Base-by-base conservation (phyloP, 2,888 invertebrate species). In the Brassicogethes aeneus region DNA sequence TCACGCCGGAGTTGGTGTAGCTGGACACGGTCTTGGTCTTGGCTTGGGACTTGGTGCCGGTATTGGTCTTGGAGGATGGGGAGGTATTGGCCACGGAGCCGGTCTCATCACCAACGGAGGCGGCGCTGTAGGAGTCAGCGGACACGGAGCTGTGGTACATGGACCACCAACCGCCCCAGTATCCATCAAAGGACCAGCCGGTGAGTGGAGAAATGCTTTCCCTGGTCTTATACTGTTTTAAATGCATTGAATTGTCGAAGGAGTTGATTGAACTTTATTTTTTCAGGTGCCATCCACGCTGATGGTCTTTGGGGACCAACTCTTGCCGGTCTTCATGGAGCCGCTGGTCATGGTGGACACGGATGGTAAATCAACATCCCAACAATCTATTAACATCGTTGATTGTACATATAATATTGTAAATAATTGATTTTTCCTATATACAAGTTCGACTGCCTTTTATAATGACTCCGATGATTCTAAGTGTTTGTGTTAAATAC, bases 161-260 rank as follows among this genome's bases (percentile, higher is more conserved):
- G 45, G 45, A 32, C 45, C 45, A 3, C 45, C 45, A 17, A 42
- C 45, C 14, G 42, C 36, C 12, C 38, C 45, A 7, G 42, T 42
- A 2, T 16, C 37, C 3, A 33, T 45, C 8, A 17, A 33, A 33
- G 45, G 45, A 12, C 45, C 45, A 16, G 36, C 45, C 32, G 23
- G 23, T 23, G 10, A 23, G 23, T 7, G n/a, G n/a, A n/a, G n/a
- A n/a, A n/a, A n/a, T n/a, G n/a, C n/a, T n/a, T n/a, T n/a, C n/a
- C n/a, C n/a, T 23, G 10, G 10, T 23, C 10, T 5, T 23, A 23
- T 10, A 23, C 10, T 23, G 10, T 23, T 10, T 7, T 10, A 23
- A 23, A 23, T 23, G 23, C 5, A 10, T 23, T 10, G 23, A 23
- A 23, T 23, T 7, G 5, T 10, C 10, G 10, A 7, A 7, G 23